These are phyloP conservation scores for Eulemur coronatus DNA, from an alignment of 2,797 vertebrate genomes.

Conservation along the genomic window DNA sequence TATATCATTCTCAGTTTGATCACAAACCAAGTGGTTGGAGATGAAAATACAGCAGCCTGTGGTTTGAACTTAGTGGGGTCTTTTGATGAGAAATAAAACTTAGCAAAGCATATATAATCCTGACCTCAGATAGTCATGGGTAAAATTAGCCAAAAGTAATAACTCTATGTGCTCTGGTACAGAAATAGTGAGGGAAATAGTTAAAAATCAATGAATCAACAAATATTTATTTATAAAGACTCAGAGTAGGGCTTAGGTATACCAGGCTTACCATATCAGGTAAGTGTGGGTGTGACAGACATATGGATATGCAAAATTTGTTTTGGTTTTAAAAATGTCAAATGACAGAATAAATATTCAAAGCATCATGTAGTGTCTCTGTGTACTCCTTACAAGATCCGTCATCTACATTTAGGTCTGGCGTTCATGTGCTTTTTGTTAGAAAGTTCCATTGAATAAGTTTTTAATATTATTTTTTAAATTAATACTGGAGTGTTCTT, in stretches of 20 bases:
- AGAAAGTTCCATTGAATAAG: background rate
- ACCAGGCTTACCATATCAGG: background rate
- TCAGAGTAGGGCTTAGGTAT: background rate
- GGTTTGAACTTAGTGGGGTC: slow-evolving; percentile 50
- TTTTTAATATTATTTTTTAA: background rate
- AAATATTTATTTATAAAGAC: background rate
- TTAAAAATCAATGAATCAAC: background rate
- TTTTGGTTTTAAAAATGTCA: background rate
- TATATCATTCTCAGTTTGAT: background rate
- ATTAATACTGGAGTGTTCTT: background rate
- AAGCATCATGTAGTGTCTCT: background rate
- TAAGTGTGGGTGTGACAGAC: background rate
- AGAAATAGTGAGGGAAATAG: background rate
- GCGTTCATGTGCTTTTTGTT: background rate
- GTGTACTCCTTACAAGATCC: background rate
- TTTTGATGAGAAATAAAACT: slow-evolving; percentile 56
- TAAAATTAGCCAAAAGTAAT: background rate
- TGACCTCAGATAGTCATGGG: background rate
- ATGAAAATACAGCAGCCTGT: slow-evolving; percentile 69
- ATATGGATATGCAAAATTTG: background rate
- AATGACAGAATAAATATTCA: background rate
- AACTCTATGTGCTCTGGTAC: background rate
- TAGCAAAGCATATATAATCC: background rate
- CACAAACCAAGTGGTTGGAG: background rate
- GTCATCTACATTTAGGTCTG: background rate